Percentiles rank a stretch among this genome's conserved stretches.
Evolutionary conservation across 2,797 vertebrate genomes (phyloP).

Genomic region (Phalloptychus januarius): DNA sequence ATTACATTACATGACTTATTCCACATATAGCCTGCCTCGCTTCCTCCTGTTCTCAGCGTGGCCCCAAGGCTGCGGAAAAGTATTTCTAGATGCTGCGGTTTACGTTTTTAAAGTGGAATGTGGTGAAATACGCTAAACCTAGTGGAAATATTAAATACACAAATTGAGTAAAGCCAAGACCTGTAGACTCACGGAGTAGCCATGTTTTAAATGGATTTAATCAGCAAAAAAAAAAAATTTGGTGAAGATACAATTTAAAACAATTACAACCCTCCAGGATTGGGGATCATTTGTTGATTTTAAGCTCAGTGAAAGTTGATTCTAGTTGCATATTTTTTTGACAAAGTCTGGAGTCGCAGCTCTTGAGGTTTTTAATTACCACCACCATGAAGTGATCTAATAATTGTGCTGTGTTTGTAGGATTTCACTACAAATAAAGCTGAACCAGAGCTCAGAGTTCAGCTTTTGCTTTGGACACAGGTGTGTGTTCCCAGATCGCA

Average conservation of each 20-base stretch:
- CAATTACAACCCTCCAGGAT: not conserved
- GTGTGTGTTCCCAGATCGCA: too few species aligned
- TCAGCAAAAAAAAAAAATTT: too few species aligned
- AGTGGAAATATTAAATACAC: not conserved
- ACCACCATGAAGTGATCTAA: too few species aligned
- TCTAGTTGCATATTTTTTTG: too few species aligned
- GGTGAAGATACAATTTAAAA: not conserved
- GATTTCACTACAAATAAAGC: too few species aligned
- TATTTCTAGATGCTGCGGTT: not conserved
- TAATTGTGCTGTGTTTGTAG: too few species aligned
- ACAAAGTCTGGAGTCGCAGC: too few species aligned
- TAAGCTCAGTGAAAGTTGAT: not conserved
- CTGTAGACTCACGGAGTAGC: not conserved
- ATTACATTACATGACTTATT: not conserved
- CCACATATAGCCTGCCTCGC: not conserved
- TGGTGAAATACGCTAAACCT: not conserved
- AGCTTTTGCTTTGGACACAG: too few species aligned
- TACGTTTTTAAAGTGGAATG: not conserved
- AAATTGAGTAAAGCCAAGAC: not conserved
- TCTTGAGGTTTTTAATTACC: too few species aligned
- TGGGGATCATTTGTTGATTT: not conserved
- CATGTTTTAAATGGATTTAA: not conserved
- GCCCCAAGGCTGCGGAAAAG: not conserved
- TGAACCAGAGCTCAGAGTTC: too few species aligned
- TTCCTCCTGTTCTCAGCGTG: not conserved